A percentile compares a stretch with the other conserved stretches of the same genome.
phyloP scores from a whole-genome alignment of 2,797 vertebrate genomes.

The Propithecus deckenii region DNA sequence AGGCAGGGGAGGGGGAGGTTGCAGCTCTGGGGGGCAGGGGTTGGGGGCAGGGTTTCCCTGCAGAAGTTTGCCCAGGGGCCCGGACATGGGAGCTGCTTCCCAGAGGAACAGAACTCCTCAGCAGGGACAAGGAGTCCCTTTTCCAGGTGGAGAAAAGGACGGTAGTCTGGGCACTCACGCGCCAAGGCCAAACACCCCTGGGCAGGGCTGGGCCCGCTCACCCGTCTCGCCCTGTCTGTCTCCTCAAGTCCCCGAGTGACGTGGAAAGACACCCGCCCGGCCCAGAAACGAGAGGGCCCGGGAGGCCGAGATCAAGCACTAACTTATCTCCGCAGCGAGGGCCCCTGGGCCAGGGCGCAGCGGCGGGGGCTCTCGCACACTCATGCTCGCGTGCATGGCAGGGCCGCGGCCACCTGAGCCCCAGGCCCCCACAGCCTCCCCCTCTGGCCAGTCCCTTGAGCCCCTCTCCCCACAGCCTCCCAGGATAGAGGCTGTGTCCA shows the following conservation, averaged over 20 bases:
- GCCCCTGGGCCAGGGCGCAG: accelerated
- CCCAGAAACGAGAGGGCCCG: accelerated
- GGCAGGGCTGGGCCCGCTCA: neutral
- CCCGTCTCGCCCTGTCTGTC: accelerated
- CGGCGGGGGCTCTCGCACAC: accelerated
- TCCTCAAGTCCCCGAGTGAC: neutral
- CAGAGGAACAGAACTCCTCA: neutral
- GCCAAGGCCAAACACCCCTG: neutral
- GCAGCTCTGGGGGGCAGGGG: no score
- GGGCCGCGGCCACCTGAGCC: neutral
- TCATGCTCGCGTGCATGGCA: accelerated
- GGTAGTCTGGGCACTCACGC: accelerated
- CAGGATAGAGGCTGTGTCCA: neutral
- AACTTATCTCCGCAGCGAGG: accelerated
- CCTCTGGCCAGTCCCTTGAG: accelerated
- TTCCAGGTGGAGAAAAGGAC: neutral
- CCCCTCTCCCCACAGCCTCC: neutral
- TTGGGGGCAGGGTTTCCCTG: neutral
- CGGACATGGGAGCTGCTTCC: neutral
- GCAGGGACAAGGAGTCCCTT: accelerated
- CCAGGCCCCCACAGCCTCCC: neutral
- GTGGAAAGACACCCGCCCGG: neutral
- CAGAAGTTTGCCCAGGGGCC: neutral
- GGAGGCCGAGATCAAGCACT: neutral
- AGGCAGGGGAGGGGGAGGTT: neutral